A percentile compares a stretch with the other conserved stretches of the same genome.
Evolutionary conservation across 2,888 invertebrate species (phyloP).

Genomic region (Epinotia brunnichana): DNA sequence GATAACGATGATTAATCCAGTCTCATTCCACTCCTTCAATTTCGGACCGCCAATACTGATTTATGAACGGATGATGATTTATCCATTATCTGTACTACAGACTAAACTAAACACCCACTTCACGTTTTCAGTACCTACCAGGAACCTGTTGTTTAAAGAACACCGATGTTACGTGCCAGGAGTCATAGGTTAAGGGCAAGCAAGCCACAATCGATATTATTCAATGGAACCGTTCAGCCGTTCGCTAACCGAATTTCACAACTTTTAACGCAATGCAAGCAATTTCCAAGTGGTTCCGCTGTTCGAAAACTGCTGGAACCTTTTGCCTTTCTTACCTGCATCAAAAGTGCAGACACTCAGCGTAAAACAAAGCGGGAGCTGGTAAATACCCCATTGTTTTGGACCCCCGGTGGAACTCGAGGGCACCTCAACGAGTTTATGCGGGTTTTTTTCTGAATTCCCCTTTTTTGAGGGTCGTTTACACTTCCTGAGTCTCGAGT

Average conservation of each 20-base stretch:
- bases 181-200: not conserved
- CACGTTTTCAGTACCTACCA: too few species aligned
- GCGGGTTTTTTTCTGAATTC: conserved; percentile 55
- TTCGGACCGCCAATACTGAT: too few species aligned
- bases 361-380: conserved; percentile 40
- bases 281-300: conserved; percentile 32
- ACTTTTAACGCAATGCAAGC: conserved; percentile 34
- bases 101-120: too few species aligned
- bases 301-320: conserved; percentile 30
- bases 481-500: conserved; percentile 42
- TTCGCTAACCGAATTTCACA: conserved; percentile 21
- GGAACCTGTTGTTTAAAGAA: too few species aligned
- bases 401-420: conserved; percentile 34
- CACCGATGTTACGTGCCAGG: too few species aligned
- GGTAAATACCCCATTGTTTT: conserved; percentile 43
- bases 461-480: conserved; percentile 50
- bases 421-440: conserved; percentile 64
- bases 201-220: conserved; percentile 4
- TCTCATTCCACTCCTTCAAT: too few species aligned
- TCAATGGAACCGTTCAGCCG: not conserved
- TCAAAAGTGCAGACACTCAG: conserved; percentile 39
- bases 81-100: too few species aligned
- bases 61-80: too few species aligned
- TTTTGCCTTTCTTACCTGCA: conserved; percentile 40
- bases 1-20: too few species aligned